These are phyloP conservation scores for Heliconius cydno DNA, from an alignment of 2,888 invertebrate genomes.

Conservation along the genomic window DNA sequence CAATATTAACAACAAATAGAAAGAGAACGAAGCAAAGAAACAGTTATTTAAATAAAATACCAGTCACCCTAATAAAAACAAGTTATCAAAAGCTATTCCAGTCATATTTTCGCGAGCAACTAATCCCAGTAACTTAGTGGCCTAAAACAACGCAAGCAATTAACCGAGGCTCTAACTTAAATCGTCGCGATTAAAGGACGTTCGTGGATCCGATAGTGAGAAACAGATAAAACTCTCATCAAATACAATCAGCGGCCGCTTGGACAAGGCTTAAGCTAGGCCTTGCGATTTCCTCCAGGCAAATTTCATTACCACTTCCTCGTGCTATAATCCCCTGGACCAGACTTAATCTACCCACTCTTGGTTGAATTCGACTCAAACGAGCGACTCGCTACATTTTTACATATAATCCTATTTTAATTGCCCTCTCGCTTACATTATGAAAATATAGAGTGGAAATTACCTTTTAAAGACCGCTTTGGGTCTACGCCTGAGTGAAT, in stretches of 20 bases:
- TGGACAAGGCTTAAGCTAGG: conserved; percentile 79
- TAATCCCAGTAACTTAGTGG: conserved; percentile 54
- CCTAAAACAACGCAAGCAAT: conserved; percentile 63
- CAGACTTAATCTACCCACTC: conserved; percentile 78
- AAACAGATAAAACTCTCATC: conserved; percentile 81
- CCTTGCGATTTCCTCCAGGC: conserved; percentile 75
- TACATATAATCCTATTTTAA: conserved; percentile 81
- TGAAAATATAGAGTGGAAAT: conserved; percentile 76
- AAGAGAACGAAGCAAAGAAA: not conserved
- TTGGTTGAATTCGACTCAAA: conserved; percentile 76
- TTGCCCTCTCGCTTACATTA: conserved; percentile 70
- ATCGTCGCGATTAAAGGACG: conserved; percentile 65
- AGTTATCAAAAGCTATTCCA: conserved; percentile 35
- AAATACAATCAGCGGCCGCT: conserved; percentile 79
- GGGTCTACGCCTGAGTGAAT: conserved; percentile 20
- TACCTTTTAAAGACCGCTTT: conserved; percentile 48
- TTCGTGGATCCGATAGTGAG: conserved; percentile 63
- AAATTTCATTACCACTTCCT: conserved; percentile 82
- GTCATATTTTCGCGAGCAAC: conserved; percentile 42
- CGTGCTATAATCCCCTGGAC: conserved; percentile 76
- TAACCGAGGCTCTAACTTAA: conserved; percentile 67
- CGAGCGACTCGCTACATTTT: conserved; percentile 76
- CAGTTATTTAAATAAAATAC: conserved; percentile 27
- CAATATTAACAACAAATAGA: too few relatives aligned
- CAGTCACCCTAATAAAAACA: not conserved